Percentiles rank a stretch among this genome's conserved stretches.
phyloP scores from a whole-genome alignment of 2,888 invertebrate genomes.

The Apamea epomidion region DNA sequence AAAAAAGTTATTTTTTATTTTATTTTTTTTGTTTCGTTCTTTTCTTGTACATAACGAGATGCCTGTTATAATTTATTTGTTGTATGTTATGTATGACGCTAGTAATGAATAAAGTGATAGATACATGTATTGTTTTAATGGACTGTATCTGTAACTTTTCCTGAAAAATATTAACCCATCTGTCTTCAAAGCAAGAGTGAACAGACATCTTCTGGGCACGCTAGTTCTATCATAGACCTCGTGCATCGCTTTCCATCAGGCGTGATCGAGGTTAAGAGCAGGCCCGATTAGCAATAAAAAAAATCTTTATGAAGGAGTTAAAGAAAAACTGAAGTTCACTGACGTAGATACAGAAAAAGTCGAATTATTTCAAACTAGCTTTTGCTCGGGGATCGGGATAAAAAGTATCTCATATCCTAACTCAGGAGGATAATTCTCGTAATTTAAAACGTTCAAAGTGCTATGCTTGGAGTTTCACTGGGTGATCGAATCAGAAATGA shows the following conservation, averaged over 20 bases:
- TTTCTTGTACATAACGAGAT: slow-evolving; percentile 64
- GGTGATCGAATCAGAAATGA: no score
- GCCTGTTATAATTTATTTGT: slow-evolving; percentile 60
- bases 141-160: slow-evolving; percentile 6
- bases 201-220: no score
- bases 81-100: slow-evolving; percentile 65
- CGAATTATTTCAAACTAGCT: not conserved
- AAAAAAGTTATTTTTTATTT: slow-evolving; percentile 76
- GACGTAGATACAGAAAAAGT: not conserved
- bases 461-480: no score
- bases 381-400: not conserved
- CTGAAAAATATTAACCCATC: not conserved
- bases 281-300: not conserved
- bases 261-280: no score
- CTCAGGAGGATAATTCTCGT: no score
- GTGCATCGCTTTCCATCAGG: no score
- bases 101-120: slow-evolving; percentile 69
- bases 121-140: slow-evolving; percentile 58
- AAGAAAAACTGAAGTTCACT: not conserved
- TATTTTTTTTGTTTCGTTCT: slow-evolving; percentile 67
- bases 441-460: no score
- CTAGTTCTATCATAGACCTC: no score
- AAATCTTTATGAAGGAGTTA: not conserved
- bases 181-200: no score
- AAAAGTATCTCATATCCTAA: no score